Evolutionary conservation across 92 coral and sea anemone species (phyloP).

Genomic region (Hydrozoanthus gracilis): DNA sequence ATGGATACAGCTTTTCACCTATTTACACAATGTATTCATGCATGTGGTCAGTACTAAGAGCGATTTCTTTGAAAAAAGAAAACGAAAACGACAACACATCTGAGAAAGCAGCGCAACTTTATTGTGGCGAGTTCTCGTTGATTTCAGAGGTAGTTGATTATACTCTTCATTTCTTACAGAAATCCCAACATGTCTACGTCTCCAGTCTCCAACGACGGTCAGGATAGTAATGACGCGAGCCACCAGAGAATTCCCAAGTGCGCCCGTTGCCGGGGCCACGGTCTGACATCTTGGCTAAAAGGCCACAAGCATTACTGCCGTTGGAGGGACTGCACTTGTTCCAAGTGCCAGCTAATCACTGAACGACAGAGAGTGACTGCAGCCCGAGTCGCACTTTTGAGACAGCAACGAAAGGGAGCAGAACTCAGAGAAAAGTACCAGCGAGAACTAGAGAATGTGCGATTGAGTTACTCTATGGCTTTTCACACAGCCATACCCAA

Average conservation of each 20-base stretch:
- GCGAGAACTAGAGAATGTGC: constrained; percentile 80
- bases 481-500: constrained; percentile 70
- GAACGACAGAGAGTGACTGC: constrained; percentile 98
- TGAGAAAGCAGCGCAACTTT: background rate
- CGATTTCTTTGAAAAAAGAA: constrained; percentile 3
- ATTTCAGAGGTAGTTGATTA: background rate
- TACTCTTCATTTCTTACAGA: background rate
- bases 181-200: constrained; percentile 35
- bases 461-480: constrained; percentile 89
- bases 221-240: constrained; percentile 57
- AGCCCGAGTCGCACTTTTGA: constrained; percentile 93
- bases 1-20: constrained; percentile 37
- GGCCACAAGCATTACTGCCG: constrained; percentile 98
- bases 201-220: constrained; percentile 58
- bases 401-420: constrained; percentile 97
- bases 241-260: constrained; percentile 97
- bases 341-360: constrained; percentile 93
- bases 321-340: constrained; percentile 97
- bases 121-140: background rate
- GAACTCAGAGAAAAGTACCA: constrained; percentile 83
- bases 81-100: background rate
- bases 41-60: background rate
- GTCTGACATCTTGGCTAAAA: constrained; percentile 97
- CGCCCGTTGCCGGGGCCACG: constrained; percentile 98
- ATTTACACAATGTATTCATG: constrained; percentile 39